phyloP scores from a whole-genome alignment of 2,113 vertebrate genomes.

The Typhlomys cinereus region DNA sequence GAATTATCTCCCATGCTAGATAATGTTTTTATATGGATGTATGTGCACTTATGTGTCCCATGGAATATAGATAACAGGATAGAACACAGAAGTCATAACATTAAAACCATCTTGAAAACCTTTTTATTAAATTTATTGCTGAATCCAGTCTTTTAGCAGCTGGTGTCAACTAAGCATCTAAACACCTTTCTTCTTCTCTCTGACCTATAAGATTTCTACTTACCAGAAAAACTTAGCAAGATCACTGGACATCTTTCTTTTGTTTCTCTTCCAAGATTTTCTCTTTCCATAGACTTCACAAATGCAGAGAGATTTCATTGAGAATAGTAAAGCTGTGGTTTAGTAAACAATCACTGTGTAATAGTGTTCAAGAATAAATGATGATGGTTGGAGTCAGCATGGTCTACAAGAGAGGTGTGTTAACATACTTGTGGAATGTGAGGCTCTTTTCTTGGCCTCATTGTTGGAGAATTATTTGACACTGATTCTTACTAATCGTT shows the following conservation, averaged over 20 bases:
- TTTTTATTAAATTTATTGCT: neutral
- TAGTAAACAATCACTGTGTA: neutral
- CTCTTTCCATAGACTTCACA: neutral
- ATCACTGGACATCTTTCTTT: neutral
- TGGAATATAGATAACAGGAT: neutral
- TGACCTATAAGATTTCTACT: neutral
- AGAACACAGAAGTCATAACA: neutral
- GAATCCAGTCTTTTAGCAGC: neutral
- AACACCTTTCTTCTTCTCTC: neutral
- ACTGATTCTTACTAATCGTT: slow-evolving; percentile 11
- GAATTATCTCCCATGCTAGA: neutral
- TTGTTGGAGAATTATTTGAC: neutral
- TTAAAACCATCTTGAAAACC: neutral
- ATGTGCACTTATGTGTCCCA: too few species aligned
- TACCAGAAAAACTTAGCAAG: neutral
- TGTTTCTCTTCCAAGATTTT: neutral
- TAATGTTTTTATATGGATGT: neutral
- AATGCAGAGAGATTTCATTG: slow-evolving; percentile 17
- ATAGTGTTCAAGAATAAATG: neutral
- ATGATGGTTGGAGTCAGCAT: neutral
- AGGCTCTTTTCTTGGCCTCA: neutral
- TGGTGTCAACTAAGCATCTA: neutral
- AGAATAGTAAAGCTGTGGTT: neutral
- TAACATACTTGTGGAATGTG: neutral
- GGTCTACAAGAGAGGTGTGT: neutral